A percentile compares a stretch with the other conserved stretches of the same genome.
phyloP scores from a whole-genome alignment of 2,113 vertebrate genomes.

The Athene cunicularia region DNA sequence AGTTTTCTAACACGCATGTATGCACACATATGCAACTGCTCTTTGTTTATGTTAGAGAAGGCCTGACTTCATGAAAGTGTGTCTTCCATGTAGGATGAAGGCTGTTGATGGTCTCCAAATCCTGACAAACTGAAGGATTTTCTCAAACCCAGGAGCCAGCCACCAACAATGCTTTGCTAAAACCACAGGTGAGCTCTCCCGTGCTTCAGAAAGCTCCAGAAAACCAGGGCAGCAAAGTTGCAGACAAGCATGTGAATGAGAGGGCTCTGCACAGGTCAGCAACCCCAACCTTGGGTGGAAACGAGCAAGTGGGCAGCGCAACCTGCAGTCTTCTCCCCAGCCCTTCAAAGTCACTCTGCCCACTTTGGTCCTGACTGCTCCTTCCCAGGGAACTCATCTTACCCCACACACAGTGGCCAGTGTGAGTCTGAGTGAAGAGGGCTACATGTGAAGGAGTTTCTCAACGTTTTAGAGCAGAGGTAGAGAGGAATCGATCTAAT shows the following conservation, averaged over 20 bases:
- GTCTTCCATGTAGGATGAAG: not conserved
- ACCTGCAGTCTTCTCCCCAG: not conserved
- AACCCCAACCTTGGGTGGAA: not conserved
- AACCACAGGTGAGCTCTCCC: not conserved
- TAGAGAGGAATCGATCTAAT: not conserved
- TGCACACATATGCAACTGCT: accelerated
- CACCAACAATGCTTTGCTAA: not conserved
- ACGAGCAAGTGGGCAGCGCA: not conserved
- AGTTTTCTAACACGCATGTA: not conserved
- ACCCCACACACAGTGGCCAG: accelerated
- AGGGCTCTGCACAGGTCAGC: not conserved
- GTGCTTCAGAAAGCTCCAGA: not conserved
- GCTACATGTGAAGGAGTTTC: not conserved
- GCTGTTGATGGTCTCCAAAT: not conserved
- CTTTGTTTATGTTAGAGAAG: not conserved
- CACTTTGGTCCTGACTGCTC: not conserved
- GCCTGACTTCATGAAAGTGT: not conserved
- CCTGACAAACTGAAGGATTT: not conserved
- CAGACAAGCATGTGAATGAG: accelerated
- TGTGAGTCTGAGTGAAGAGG: not conserved
- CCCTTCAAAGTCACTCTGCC: not conserved
- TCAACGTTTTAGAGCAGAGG: not conserved
- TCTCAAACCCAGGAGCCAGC: not conserved
- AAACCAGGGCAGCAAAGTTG: not conserved
- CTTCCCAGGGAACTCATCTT: not conserved